phyloP scores from a whole-genome alignment of 2,797 vertebrate species.

The Chaetophractus vellerosus region DNA sequence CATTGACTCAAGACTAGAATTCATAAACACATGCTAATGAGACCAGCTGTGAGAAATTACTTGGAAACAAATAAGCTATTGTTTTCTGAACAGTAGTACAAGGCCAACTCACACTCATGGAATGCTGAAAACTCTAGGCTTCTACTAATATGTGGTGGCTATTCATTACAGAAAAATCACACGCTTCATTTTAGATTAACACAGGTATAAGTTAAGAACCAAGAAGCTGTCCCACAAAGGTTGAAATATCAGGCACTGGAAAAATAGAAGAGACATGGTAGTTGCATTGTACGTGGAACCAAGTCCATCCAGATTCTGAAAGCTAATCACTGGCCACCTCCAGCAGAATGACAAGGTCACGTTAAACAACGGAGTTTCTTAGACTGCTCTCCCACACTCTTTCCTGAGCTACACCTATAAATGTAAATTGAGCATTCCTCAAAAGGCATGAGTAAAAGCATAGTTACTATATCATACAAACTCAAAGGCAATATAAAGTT shows the following conservation, averaged over 20 bases:
- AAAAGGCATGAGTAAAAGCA: slow-evolving; percentile 53
- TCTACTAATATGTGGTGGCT: background rate
- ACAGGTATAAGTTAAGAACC: slow-evolving; percentile 38
- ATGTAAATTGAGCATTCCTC: slow-evolving; percentile 56
- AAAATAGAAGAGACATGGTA: slow-evolving; percentile 22
- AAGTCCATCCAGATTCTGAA: background rate
- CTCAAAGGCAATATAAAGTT: no score
- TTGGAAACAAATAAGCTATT: slow-evolving; percentile 65
- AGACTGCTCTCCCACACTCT: background rate
- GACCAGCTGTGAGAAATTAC: slow-evolving; percentile 59
- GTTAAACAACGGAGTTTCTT: slow-evolving; percentile 65
- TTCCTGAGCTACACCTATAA: slow-evolving; percentile 52
- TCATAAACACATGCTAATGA: slow-evolving; percentile 16
- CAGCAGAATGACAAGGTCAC: background rate
- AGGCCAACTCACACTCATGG: slow-evolving; percentile 11
- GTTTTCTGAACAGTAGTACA: slow-evolving; percentile 45
- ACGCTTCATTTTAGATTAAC: slow-evolving; percentile 53
- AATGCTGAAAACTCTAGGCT: slow-evolving; percentile 60
- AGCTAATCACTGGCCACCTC: slow-evolving; percentile 26
- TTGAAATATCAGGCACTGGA: slow-evolving; percentile 37
- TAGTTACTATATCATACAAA: slow-evolving; percentile 59
- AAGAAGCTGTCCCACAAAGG: slow-evolving; percentile 57
- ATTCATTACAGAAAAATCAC: slow-evolving; percentile 36
- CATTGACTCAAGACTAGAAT: slow-evolving; percentile 20
- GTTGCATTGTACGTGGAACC: background rate